phyloP scores from a whole-genome alignment of 1,140 invertebrate genomes.

The Brachionus calyciflorus region DNA sequence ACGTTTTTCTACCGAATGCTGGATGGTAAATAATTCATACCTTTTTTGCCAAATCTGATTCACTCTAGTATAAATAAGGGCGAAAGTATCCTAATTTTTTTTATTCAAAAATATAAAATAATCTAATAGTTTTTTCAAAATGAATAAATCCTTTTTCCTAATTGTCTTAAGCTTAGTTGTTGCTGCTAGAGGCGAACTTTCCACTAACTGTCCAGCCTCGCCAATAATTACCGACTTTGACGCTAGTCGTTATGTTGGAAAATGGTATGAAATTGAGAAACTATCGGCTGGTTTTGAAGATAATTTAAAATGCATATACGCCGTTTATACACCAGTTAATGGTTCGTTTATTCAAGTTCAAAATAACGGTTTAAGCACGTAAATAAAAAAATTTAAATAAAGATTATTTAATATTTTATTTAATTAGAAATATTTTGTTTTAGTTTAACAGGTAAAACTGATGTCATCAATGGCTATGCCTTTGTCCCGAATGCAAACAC shows the following conservation, averaged over 20 bases:
- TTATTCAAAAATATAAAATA: too few relatives aligned
- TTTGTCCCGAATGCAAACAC: constrained; percentile 13
- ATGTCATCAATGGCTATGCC: constrained; percentile 33
- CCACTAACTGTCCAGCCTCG: not conserved
- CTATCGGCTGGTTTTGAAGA: constrained; percentile 36
- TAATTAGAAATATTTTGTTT: not conserved
- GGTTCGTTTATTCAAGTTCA: constrained; percentile 3
- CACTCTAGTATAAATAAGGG: too few relatives aligned
- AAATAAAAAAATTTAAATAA: not conserved
- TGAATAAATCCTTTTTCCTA: not conserved
- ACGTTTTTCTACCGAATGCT: too few relatives aligned
- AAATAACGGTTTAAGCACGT: constrained; percentile 24
- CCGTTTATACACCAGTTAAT: constrained; percentile 17
- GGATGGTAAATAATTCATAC: too few relatives aligned
- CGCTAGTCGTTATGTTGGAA: constrained; percentile 33
- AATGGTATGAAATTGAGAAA: constrained; percentile 45
- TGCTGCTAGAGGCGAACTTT: not conserved
- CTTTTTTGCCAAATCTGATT: too few relatives aligned
- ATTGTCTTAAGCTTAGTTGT: not conserved
- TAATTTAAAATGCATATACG: constrained; percentile 30
- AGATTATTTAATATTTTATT: not conserved
- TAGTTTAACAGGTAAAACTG: not conserved
- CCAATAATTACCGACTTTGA: not conserved
- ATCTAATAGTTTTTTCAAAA: too few relatives aligned
- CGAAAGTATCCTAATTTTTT: too few relatives aligned